A percentile compares a stretch with the other conserved stretches of the same genome.
phyloP scores from a whole-genome alignment of 2,888 invertebrate species.

The Geophilus truncorum region DNA sequence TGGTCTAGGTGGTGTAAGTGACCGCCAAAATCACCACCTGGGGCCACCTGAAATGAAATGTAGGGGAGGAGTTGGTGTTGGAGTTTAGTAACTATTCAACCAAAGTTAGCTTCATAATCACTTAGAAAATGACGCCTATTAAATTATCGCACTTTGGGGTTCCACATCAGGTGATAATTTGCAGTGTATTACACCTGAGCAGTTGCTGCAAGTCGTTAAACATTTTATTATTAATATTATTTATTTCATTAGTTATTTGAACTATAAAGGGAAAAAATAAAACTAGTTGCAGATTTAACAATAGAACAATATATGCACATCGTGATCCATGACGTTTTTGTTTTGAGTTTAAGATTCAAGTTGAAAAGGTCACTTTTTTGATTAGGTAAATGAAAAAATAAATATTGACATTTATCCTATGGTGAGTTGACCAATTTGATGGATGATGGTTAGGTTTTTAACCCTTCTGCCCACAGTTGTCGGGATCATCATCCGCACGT shows the following conservation, averaged over 20 bases:
- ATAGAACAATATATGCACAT: background rate
- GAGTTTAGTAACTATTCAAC: slow-evolving; percentile 18
- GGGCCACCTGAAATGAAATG: background rate
- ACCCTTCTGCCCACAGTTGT: background rate
- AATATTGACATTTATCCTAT: background rate
- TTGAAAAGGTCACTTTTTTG: background rate
- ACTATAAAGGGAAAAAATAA: background rate
- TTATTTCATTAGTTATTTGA: background rate
- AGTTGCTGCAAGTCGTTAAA: background rate
- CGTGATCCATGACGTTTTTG: background rate
- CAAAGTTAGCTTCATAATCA: background rate
- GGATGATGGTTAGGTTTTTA: slow-evolving; percentile 10
- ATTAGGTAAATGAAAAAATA: background rate
- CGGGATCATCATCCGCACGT: slow-evolving; percentile 24
- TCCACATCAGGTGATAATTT: background rate
- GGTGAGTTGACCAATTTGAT: background rate
- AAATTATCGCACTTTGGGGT: background rate
- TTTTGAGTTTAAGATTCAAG: background rate
- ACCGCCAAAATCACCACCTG: slow-evolving; percentile 17
- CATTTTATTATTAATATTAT: background rate
- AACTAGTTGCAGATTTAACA: background rate
- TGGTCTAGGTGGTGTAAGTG: slow-evolving; percentile 1
- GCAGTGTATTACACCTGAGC: background rate
- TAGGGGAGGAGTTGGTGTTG: background rate
- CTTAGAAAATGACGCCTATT: slow-evolving; percentile 8